phyloP scores from a whole-genome alignment of 2,113 vertebrate genomes.

The Anseranas semipalmata region DNA sequence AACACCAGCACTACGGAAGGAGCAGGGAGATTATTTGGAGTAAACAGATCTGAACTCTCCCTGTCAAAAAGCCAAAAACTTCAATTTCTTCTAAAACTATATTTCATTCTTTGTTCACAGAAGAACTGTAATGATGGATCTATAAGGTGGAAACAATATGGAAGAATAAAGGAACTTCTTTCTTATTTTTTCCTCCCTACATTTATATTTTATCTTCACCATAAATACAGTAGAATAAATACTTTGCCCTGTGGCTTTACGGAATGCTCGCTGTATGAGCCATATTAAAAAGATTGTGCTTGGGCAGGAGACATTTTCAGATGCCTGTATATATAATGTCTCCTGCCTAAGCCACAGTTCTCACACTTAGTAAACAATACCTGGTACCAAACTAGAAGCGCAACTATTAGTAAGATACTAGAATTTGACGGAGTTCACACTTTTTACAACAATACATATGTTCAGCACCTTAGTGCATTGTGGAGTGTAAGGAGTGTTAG shows the following conservation, averaged over 20 bases:
- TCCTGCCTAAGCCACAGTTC: not conserved
- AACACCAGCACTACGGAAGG: not conserved
- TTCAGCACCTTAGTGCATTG: not conserved
- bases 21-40: not conserved
- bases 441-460: not conserved
- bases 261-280: not conserved
- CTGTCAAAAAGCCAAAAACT: not conserved
- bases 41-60: not conserved
- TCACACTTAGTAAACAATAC: not conserved
- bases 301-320: not conserved
- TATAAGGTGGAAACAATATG: not conserved
- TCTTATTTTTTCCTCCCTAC: not conserved
- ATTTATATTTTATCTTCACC: not conserved
- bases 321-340: accelerated
- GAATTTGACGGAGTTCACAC: not conserved
- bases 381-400: not conserved
- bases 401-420: not conserved
- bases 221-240: not conserved
- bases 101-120: not conserved
- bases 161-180: not conserved
- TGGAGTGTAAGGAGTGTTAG: not conserved
- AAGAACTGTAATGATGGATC: not conserved
- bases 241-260: not conserved
- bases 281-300: not conserved
- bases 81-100: not conserved